These are phyloP conservation scores for Perizoma affinitatum DNA, from an alignment of 2,888 invertebrate genomes.

Conservation along the genomic window DNA sequence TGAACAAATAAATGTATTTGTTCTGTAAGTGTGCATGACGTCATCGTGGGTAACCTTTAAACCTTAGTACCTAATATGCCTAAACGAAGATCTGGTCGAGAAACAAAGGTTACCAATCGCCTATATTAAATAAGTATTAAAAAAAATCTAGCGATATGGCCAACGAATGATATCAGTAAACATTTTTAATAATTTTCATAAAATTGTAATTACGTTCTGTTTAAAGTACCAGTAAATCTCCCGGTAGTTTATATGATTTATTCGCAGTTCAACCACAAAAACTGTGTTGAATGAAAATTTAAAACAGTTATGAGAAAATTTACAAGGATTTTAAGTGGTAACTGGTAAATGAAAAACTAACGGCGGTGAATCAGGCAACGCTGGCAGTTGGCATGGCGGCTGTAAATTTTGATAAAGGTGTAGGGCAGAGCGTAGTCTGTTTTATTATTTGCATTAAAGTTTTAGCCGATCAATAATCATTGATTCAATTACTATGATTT, in stretches of 20 bases:
- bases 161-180: slow-evolving; percentile 2
- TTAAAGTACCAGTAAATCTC: slow-evolving; percentile 34
- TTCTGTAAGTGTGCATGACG: no score
- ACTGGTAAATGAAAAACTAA: slow-evolving; percentile 39
- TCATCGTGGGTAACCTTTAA: no score
- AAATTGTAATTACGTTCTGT: slow-evolving; percentile 30
- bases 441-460: background rate
- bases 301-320: slow-evolving; percentile 40
- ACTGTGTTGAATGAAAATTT: slow-evolving; percentile 42
- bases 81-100: no score
- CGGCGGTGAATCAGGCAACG: slow-evolving; percentile 36
- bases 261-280: slow-evolving; percentile 32
- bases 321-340: slow-evolving; percentile 39
- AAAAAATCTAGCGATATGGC: background rate
- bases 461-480: no score
- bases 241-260: slow-evolving; percentile 34
- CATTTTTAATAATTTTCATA: slow-evolving; percentile 16
- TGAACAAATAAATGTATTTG: no score
- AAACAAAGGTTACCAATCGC: no score
- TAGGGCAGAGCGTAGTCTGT: slow-evolving; percentile 10
- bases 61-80: no score
- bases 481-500: no score
- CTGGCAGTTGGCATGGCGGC: slow-evolving; percentile 12
- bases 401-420: slow-evolving; percentile 17
- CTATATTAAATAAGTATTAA: no score